Evolutionary conservation across 2,113 vertebrate genomes (phyloP).

Genomic region (Varanus salvator): DNA sequence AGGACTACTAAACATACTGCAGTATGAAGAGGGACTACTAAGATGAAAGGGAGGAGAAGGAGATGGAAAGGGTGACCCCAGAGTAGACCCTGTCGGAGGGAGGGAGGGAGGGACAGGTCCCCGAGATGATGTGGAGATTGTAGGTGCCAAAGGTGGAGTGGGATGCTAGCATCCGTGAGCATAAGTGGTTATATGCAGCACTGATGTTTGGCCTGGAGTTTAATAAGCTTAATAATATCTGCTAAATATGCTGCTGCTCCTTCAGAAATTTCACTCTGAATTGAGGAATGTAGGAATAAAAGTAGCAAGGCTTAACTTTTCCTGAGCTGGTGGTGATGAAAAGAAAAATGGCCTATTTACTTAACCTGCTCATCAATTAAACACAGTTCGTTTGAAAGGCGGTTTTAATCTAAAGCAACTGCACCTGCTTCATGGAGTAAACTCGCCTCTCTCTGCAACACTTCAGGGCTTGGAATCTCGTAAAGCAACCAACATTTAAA

Average conservation of each 20-base stretch:
- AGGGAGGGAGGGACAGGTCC: neutral
- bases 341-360: neutral
- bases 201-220: neutral
- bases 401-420: slow-evolving; percentile 46
- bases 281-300: neutral
- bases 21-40: neutral
- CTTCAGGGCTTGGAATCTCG: slow-evolving; percentile 13
- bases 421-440: neutral
- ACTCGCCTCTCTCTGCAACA: neutral
- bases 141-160: neutral
- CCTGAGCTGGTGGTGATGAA: neutral
- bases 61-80: neutral
- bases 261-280: neutral
- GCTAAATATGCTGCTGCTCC: neutral
- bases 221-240: neutral
- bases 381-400: neutral
- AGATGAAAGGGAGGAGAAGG: neutral
- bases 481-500: neutral
- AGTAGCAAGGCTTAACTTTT: slow-evolving; percentile 4
- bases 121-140: neutral
- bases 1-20: too few relatives aligned
- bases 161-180: neutral
- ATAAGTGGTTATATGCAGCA: neutral
- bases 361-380: slow-evolving; percentile 47
- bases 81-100: neutral